Base-by-base conservation (phyloP, 2,888 invertebrate genomes). In the Yponomeuta evonymella region DNA sequence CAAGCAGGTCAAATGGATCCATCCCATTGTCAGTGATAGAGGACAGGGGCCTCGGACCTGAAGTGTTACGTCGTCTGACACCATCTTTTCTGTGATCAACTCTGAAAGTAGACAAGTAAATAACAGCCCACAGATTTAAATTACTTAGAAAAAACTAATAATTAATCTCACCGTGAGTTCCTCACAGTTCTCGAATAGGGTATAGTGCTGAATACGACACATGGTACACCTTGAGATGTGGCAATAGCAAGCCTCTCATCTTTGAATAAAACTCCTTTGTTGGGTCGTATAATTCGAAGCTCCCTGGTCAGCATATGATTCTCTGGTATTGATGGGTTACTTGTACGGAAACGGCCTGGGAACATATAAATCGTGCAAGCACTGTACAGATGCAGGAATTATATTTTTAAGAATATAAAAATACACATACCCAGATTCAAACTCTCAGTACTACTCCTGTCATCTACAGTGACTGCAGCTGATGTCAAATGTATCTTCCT, bases 1-100 rank as follows among this genome's bases (percentile, higher is more conserved):
- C 97, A 72, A 98, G 89, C 63, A 97, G 94, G 83, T 97, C 96
- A 86, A 97, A 97, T 51, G 97, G 96, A 93, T 98, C 97, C 73
- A 95, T 89, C 48, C 95, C 94, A 84, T 95, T 96, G 73, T 98
- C 98, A 76, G 95, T 96, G 71, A 96, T 96, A 36, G 96, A 94
- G 70, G 97, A 98, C 71, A 97, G 87, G 11, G 97, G 98, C 74
- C 97, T 93, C 63, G 96, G 95, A 4, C 96, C 96, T 3, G 97
- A 96, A 67, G 96, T 94, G 78, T 97, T 97, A 75, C 97, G 94
- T 77, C 97, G 94, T 72, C 97, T 93, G 64, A 94, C 95, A 70
- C 94, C 94, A 82, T 96, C 96, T 86, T 95, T 95, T 70, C 96
- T 94, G 68, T 95, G 79, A 79, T 96, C 96, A 74, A 94, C 78